Percentiles rank a stretch among this genome's conserved stretches.
These are phyloP conservation scores for Dipodomys stephensi DNA, from an alignment of 2,113 vertebrate species.

Conservation along the genomic window DNA sequence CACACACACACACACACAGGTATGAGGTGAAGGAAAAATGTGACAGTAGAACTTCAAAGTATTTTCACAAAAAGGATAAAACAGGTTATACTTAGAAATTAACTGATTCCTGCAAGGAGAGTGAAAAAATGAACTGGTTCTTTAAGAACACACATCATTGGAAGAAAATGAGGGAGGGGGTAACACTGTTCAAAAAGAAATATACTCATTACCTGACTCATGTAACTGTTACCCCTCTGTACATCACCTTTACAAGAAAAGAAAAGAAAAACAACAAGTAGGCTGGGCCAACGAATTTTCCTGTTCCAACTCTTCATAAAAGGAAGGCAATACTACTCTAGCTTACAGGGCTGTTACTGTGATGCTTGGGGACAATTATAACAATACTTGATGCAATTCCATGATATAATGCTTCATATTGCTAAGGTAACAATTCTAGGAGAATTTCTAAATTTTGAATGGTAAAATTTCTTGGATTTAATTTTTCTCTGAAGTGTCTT, in stretches of 20 bases:
- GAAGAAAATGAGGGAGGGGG: neutral
- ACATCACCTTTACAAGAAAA: too few relatives aligned
- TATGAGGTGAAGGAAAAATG: neutral
- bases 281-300: too few relatives aligned
- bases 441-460: neutral
- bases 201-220: too few relatives aligned
- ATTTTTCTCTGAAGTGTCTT: slow-evolving; percentile 42
- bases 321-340: neutral
- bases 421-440: neutral
- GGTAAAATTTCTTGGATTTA: neutral
- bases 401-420: neutral
- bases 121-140: neutral
- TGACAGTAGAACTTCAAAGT: neutral
- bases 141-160: neutral
- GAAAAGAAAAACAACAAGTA: too few relatives aligned
- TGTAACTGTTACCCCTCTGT: too few relatives aligned
- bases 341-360: neutral
- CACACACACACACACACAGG: too few relatives aligned
- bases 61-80: neutral
- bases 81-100: slow-evolving; percentile 10
- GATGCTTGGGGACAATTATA: neutral
- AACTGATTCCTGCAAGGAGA: neutral
- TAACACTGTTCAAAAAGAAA: too few relatives aligned
- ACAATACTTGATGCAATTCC: neutral
- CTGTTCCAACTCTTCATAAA: neutral